Evolutionary conservation across 2,888 invertebrate species (phyloP), one percentile per base, ranked within the genome.

Genomic region (Calameuta pallipes): DNA sequence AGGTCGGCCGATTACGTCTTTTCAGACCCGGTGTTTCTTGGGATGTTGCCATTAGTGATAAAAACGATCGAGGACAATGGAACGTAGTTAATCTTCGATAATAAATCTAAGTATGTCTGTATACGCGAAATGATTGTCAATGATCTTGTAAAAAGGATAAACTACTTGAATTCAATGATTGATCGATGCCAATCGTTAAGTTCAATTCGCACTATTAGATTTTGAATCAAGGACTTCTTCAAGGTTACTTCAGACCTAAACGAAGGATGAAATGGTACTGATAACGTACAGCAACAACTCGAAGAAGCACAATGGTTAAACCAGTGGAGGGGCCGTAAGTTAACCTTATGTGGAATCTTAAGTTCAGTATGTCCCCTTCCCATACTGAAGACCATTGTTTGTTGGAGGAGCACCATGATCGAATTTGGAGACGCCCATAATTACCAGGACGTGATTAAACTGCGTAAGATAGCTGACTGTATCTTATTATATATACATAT

Each of bases 401-500:
- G 56, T 56, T 56, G 23, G 23, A 56, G 23, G 9, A 56, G 56
- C 56, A 56, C 56, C 80, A 81, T 82, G 79, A 82, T 83, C 85
- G 85, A 89, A 88, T 90, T 89, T 87, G 87, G 88, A 82, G 87
- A 87, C 88, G 89, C 78, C 87, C 87, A 89, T 89, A 89, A 90
- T 86, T 86, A 86, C 77, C 69, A 80, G 74, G 74, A 76, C 78
- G 56, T 56, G 56, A 56, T 56, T 56, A 23, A 9, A 56, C 56
- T 56, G 56, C 15, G 23, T 23, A 41, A 56, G 23, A 56, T 23
- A 15, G 9, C 23, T 23, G 23, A 1, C 23, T 56, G 23, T 56
- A 23, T 9, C 23, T 23, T 56, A 56, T 41, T 56, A 56, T 56
- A 56, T 23, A 56, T 9, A 23, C 15, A 36, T 11, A 36, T 36